Conservation (phyloP, 2,797 vertebrate genomes). For the Apodemus agrarius region DNA sequence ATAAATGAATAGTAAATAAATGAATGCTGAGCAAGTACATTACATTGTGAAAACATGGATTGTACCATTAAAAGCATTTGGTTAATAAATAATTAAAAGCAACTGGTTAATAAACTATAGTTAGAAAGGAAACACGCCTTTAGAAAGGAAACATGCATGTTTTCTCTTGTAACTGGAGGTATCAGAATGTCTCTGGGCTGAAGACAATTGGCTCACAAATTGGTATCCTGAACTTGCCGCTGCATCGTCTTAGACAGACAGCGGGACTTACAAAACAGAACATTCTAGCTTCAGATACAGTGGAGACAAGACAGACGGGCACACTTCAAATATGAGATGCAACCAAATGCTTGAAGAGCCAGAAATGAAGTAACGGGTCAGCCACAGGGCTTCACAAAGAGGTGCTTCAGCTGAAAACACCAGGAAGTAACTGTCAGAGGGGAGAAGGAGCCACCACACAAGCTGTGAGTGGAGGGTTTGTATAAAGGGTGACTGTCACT, state of each 20-base stretch:
- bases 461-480: not conserved
- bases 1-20: not conserved
- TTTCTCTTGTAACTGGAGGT: constrained; percentile 36
- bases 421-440: not conserved
- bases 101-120: not conserved
- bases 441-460: not conserved
- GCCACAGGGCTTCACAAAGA: not conserved
- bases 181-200: not conserved
- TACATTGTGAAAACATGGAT: not conserved
- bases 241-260: not conserved
- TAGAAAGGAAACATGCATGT: not conserved
- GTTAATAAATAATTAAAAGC: not conserved
- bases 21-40: not conserved
- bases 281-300: not conserved
- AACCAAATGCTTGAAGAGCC: not conserved
- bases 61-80: not conserved
- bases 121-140: not conserved
- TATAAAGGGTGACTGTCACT: not conserved
- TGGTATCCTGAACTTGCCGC: not conserved
- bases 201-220: not conserved
- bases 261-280: not conserved
- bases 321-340: not conserved
- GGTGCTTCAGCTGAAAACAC: not conserved
- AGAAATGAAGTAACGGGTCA: not conserved
- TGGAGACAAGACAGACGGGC: not conserved